Conservation (phyloP, 2,113 vertebrate species). For the Dicerorhinus sumatrensis region DNA sequence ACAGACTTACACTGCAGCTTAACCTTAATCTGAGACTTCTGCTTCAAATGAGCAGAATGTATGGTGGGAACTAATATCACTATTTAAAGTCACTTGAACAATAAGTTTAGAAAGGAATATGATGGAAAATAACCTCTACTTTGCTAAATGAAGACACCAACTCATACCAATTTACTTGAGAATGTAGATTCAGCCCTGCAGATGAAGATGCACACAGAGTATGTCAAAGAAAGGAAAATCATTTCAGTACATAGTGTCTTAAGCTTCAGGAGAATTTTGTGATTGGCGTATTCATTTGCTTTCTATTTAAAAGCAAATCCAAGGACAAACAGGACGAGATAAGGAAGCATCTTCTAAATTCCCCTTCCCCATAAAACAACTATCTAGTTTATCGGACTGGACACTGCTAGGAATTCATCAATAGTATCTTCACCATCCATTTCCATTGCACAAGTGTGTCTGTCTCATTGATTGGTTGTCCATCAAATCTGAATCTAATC, state of each 20-base stretch:
- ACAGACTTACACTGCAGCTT: neutral
- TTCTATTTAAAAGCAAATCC: constrained; percentile 61
- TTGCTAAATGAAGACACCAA: constrained; percentile 13
- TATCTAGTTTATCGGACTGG: constrained; percentile 30
- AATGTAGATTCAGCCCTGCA: constrained; percentile 5
- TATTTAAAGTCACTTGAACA: constrained; percentile 13
- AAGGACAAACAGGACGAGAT: constrained; percentile 51
- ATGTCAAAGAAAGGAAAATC: constrained; percentile 46
- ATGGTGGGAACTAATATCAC: neutral
- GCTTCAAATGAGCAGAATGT: constrained; percentile 56
- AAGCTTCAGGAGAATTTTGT: constrained; percentile 43
- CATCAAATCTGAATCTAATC: constrained; percentile 94
- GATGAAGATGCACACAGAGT: neutral
- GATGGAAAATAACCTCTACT: constrained; percentile 28
- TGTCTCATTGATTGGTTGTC: constrained; percentile 94
- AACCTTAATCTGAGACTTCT: constrained; percentile 5
- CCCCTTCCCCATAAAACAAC: constrained; percentile 34
- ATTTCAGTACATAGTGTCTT: neutral
- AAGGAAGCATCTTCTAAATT: constrained; percentile 31
- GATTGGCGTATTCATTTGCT: constrained; percentile 63
- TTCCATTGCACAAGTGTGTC: constrained; percentile 94
- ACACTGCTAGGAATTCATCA: constrained; percentile 91
- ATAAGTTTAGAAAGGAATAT: constrained; percentile 33
- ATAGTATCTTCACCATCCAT: constrained; percentile 92
- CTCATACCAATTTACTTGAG: constrained; percentile 36